Evolutionary conservation across 2,888 invertebrate species (phyloP).

Genomic region (Willowsia nigromaculata): DNA sequence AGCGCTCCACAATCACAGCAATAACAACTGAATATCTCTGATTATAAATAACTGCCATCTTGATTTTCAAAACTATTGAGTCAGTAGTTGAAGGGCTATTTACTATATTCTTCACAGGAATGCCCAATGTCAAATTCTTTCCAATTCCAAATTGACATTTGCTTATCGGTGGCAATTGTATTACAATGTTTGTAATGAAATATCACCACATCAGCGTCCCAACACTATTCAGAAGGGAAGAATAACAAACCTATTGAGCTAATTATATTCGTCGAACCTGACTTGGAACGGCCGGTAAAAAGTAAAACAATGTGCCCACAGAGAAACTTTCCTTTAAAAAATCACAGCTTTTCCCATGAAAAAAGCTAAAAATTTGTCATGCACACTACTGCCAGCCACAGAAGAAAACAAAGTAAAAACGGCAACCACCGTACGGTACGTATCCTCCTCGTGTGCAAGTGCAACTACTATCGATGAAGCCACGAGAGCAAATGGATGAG

Average conservation of each 20-base stretch:
- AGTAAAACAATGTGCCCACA: not conserved
- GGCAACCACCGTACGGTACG: conserved; percentile 4
- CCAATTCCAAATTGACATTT: too few relatives aligned
- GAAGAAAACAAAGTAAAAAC: conserved; percentile 54
- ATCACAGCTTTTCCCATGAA: not conserved
- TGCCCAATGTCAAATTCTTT: too few relatives aligned
- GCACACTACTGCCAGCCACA: not conserved
- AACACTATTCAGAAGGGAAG: too few relatives aligned
- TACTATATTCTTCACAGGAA: too few relatives aligned
- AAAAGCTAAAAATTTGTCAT: too few relatives aligned
- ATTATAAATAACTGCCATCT: not conserved
- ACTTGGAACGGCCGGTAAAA: not conserved
- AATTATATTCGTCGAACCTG: not conserved
- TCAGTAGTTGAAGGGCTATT: not conserved
- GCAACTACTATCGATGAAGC: conserved; percentile 36
- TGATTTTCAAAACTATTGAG: not conserved
- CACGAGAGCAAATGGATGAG: conserved; percentile 63
- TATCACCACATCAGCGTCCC: too few relatives aligned
- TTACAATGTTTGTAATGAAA: too few relatives aligned
- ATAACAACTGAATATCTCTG: not conserved
- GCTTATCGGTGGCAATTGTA: too few relatives aligned
- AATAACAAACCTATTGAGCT: not conserved
- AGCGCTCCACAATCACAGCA: not conserved
- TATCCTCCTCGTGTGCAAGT: not conserved
- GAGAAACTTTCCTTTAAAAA: not conserved